Conservation (phyloP, 2,888 invertebrate species). For the Polylopha cassiicola region DNA sequence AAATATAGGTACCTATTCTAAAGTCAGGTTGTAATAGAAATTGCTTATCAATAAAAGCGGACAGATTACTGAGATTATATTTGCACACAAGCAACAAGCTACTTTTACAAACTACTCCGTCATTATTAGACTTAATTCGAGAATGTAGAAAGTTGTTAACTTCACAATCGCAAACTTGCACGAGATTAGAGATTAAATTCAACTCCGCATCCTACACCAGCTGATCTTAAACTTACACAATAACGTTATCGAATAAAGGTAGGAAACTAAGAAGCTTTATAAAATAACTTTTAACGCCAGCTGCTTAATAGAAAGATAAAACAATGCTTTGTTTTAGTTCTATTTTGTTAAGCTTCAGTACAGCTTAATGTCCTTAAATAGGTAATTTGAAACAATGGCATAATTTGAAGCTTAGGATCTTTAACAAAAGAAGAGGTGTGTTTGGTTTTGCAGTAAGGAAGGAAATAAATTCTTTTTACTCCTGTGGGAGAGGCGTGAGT, state of each 20-base stretch:
- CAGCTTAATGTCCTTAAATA: too few species aligned
- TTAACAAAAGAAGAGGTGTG: too few species aligned
- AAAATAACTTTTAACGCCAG: too few species aligned
- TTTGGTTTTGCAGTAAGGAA: too few species aligned
- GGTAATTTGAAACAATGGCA: too few species aligned
- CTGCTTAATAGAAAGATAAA: too few species aligned
- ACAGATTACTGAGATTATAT: constrained; percentile 4
- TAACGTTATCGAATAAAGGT: constrained; percentile 16
- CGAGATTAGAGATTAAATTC: constrained; percentile 53
- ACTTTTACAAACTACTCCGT: constrained; percentile 9
- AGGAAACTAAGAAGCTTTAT: constrained; percentile 13
- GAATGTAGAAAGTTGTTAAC: constrained; percentile 16
- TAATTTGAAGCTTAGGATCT: too few species aligned
- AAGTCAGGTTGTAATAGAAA: neutral
- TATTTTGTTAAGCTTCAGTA: too few species aligned
- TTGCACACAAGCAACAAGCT: constrained; percentile 7
- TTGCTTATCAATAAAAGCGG: neutral
- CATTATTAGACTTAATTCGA: constrained; percentile 13
- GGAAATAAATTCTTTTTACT: too few species aligned
- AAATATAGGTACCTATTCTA: too few species aligned
- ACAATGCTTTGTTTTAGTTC: too few species aligned
- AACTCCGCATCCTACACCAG: constrained; percentile 27
- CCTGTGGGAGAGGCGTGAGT: too few species aligned
- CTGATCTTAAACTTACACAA: constrained; percentile 17
- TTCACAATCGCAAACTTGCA: constrained; percentile 38